These are phyloP conservation scores for Verasper variegatus DNA, from an alignment of 2,113 vertebrate species.

Conservation along the genomic window DNA sequence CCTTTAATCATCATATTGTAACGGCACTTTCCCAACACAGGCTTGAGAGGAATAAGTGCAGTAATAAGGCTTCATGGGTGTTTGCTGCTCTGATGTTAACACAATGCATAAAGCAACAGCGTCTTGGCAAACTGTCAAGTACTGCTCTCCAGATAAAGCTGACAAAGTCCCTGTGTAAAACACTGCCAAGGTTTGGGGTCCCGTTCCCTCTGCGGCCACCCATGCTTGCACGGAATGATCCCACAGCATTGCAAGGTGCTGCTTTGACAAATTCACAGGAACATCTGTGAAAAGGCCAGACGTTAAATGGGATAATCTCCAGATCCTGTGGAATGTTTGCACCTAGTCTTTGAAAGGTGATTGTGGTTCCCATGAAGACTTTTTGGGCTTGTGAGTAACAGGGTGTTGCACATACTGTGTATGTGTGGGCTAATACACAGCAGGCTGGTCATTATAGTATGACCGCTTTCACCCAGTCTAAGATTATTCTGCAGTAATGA, in stretches of 20 bases:
- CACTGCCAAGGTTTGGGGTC: constrained; percentile 10
- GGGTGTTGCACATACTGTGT: neutral
- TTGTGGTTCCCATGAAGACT: constrained; percentile 21
- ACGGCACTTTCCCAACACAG: constrained; percentile 21
- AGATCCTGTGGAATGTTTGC: constrained; percentile 28
- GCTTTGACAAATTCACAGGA: constrained; percentile 28
- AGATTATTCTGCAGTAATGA: constrained; percentile 36
- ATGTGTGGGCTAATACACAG: constrained; percentile 15
- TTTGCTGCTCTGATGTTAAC: constrained; percentile 39
- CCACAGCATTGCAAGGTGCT: constrained; percentile 24
- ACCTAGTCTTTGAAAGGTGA: constrained; percentile 8
- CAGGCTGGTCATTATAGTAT: constrained; percentile 31
- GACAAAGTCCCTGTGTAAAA: neutral
- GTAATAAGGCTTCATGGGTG: constrained; percentile 6
- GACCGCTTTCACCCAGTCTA: neutral
- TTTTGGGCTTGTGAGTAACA: constrained; percentile 10
- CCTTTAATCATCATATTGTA: constrained; percentile 67
- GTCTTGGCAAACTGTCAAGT: constrained; percentile 7
- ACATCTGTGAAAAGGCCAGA: constrained; percentile 36
- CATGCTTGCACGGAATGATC: constrained; percentile 5
- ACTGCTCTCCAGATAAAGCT: neutral
- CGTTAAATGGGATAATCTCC: constrained; percentile 23
- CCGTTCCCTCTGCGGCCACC: neutral
- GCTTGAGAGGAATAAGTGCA: constrained; percentile 19
- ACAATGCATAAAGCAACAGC: constrained; percentile 1